phyloP scores from a whole-genome alignment of 1,140 invertebrate species.

The Alviniconcha marisindica region DNA sequence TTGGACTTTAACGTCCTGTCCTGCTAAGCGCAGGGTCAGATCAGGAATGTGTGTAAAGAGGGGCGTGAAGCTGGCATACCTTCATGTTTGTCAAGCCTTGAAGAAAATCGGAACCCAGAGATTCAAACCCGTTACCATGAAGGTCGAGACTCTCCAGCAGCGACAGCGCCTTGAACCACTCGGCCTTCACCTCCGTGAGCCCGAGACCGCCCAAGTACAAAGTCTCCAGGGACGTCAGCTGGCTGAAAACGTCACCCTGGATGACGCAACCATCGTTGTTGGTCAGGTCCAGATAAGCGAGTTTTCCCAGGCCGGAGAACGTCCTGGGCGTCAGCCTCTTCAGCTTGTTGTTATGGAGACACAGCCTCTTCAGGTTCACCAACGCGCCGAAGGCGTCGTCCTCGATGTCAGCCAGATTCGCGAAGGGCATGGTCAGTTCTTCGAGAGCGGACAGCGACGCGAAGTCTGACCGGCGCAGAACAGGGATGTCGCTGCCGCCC shows the following conservation, averaged over 20 bases:
- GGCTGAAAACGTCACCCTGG: conserved; percentile 18
- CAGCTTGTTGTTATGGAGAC: conserved; percentile 16
- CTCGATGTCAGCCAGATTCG: not conserved
- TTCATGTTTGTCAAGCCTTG: not conserved
- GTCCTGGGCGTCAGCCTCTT: not conserved
- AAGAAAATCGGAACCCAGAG: not conserved
- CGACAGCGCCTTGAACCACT: not conserved
- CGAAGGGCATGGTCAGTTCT: conserved; percentile 24
- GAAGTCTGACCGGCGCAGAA: not conserved
- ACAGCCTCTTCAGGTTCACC: not conserved
- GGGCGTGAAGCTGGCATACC: no score
- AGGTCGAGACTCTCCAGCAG: conserved; percentile 10
- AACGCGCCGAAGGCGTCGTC: not conserved
- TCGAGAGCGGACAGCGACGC: not conserved
- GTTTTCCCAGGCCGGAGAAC: not conserved
- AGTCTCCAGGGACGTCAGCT: not conserved
- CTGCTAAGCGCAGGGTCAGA: no score
- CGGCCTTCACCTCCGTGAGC: not conserved
- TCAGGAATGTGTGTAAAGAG: no score
- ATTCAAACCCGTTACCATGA: not conserved
- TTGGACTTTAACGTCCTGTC: not conserved
- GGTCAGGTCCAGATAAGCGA: not conserved
- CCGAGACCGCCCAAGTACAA: not conserved
- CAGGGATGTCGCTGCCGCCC: not conserved
- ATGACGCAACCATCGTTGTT: conserved; percentile 5